These are phyloP conservation scores for Acromyrmex echinatior DNA, from an alignment of 1,140 invertebrate species.

Conservation along the genomic window DNA sequence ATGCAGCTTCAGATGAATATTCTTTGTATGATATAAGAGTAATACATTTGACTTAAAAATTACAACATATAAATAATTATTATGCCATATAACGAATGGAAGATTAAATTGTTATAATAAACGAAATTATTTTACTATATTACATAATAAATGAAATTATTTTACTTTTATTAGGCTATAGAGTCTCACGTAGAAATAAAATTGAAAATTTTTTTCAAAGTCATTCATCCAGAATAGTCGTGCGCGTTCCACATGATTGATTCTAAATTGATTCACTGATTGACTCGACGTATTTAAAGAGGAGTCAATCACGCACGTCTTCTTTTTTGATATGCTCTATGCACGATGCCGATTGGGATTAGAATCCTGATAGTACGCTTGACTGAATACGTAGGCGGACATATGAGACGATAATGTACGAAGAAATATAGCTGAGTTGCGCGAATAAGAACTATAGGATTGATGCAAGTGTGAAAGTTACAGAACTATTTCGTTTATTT, in stretches of 20 bases:
- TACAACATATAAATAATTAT: not conserved
- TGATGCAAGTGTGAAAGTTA: not conserved
- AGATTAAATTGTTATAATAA: conserved; percentile 1
- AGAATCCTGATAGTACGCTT: conserved; percentile 35
- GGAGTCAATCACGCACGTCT: conserved; percentile 5
- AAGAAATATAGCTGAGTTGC: conserved; percentile 24
- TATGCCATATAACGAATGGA: not conserved
- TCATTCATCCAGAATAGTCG: conserved; percentile 26
- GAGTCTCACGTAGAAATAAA: not conserved
- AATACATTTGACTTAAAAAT: not conserved
- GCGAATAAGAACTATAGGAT: not conserved
- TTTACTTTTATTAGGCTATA: not conserved
- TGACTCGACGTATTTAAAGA: conserved; percentile 26
- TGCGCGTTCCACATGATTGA: conserved; percentile 52
- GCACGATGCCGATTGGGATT: conserved; percentile 46
- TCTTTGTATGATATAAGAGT: not conserved
- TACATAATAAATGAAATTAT: not conserved
- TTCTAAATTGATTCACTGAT: conserved; percentile 68
- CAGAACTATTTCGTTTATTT: not conserved
- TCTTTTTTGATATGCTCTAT: conserved; percentile 25
- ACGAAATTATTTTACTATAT: not conserved
- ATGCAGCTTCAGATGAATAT: not conserved
- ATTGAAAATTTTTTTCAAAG: conserved; percentile 42
- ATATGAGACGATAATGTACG: conserved; percentile 25
- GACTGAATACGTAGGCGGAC: conserved; percentile 42